Base-by-base conservation (phyloP, 1,140 invertebrate genomes). In the Lasaia peninsularis region DNA sequence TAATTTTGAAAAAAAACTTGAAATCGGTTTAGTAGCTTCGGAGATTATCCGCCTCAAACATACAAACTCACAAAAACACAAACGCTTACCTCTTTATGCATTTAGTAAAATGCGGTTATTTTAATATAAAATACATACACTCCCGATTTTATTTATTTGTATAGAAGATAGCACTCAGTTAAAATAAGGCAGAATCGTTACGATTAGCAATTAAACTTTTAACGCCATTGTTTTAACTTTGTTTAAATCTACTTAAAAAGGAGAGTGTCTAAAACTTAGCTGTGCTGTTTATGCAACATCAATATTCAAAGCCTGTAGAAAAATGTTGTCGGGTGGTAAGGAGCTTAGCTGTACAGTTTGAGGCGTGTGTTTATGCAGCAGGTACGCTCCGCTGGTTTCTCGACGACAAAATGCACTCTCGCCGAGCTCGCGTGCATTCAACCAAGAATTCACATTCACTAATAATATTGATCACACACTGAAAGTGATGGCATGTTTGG, bases 401-500 rank as follows among this genome's bases (percentile, higher is more conserved):
- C 70, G 75, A 81, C 75, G 73, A 78, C 75, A 81, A 80, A 81
- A 80, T 84, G 77, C 80, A 81, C 78, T 81, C 77, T 75, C 78
- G 71, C 67, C 37, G 69, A 60, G 64, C 63, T 53, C 72, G 65
- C 61, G 58, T 73, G 64, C 70, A 67, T 65, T 73, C 73, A 65
- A 35, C 61, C 65, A 51, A 31, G 57, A 69, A 72, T 74, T 69
- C 69, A 73, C 64, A 52, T 34, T 52, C 28, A 34, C 51, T 35
- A 52, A 52, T 52, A 52, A 34, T 52, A 52, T 52, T 52, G 51
- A 52, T 52, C 51, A 20, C 11, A 35, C 31, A 16, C 11, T 16
- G 33, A 34, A 53, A 34, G 32, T 53, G 52, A 33, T 53, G 32
- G 16, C 63, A 20, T 44, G 40, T 44, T 44, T 44, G 18, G 9